Evolutionary conservation across 2,888 invertebrate genomes (phyloP).

Genomic region (Harpalus rubripes): DNA sequence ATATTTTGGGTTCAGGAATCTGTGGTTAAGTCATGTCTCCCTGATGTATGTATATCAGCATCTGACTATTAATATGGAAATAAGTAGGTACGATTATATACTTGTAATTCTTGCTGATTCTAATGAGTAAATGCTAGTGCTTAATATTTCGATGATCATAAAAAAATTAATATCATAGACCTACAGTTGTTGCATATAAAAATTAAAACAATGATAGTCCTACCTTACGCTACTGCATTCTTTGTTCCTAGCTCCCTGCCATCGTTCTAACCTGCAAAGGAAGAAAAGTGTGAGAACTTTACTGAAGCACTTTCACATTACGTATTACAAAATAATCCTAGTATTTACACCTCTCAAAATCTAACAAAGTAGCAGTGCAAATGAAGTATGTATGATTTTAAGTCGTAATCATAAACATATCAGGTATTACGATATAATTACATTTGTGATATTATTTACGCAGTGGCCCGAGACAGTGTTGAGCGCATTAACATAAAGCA

Average conservation of each 20-base stretch:
- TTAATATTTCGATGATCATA: too few species aligned
- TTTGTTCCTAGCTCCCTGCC: neutral
- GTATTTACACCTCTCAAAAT: neutral
- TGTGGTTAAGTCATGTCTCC: too few species aligned
- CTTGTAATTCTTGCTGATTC: too few species aligned
- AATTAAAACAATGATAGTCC: neutral
- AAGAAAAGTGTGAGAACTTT: neutral
- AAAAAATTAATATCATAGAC: too few species aligned
- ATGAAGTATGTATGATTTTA: neutral
- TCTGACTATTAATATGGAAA: too few species aligned
- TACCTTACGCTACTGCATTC: neutral
- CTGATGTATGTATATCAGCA: too few species aligned
- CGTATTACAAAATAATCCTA: constrained; percentile 19
- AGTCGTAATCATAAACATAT: constrained; percentile 17
- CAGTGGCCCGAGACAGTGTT: constrained; percentile 5
- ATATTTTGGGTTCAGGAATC: too few species aligned
- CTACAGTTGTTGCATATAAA: too few species aligned
- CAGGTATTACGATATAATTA: constrained; percentile 29
- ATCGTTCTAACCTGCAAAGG: neutral
- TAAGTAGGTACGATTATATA: too few species aligned
- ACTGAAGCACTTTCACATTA: neutral
- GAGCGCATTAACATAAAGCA: constrained; percentile 42
- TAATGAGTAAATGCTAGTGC: too few species aligned
- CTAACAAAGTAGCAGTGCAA: constrained; percentile 10
- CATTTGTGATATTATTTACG: constrained; percentile 28